Conservation (phyloP, 1,140 invertebrate species). For the Megathymus violae region DNA sequence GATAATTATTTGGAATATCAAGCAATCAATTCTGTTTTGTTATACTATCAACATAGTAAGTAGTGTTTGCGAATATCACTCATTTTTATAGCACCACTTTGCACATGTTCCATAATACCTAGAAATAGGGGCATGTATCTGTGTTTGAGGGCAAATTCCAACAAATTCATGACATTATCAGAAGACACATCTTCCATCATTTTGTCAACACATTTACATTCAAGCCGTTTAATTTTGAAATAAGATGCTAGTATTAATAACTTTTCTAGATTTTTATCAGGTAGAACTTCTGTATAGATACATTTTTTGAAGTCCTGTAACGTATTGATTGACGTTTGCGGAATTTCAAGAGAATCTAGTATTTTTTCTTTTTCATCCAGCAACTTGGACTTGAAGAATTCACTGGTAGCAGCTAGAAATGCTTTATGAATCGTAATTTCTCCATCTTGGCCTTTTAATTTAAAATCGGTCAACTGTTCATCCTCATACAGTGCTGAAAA, state of each 20-base stretch:
- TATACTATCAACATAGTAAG: neutral
- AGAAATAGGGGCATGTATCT: neutral
- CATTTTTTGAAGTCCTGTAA: neutral
- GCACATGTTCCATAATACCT: neutral
- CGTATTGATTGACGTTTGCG: neutral
- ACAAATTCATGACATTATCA: neutral
- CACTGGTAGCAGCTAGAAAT: neutral
- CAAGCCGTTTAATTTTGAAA: neutral
- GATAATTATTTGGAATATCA: too few species aligned
- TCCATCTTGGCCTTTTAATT: neutral
- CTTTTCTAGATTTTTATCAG: neutral
- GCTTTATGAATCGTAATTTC: neutral
- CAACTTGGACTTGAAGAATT: neutral
- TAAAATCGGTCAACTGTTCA: neutral
- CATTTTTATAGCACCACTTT: neutral
- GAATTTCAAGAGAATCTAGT: neutral
- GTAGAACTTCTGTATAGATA: neutral
- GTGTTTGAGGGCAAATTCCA: neutral
- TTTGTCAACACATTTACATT: neutral
- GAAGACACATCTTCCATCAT: neutral
- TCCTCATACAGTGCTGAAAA: neutral
- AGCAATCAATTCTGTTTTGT: too few species aligned
- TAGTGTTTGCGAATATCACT: neutral
- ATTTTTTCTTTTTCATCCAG: too few species aligned
- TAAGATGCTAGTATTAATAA: neutral